Conservation (phyloP, 1,140 invertebrate species). For the Drosophila auraria region DNA sequence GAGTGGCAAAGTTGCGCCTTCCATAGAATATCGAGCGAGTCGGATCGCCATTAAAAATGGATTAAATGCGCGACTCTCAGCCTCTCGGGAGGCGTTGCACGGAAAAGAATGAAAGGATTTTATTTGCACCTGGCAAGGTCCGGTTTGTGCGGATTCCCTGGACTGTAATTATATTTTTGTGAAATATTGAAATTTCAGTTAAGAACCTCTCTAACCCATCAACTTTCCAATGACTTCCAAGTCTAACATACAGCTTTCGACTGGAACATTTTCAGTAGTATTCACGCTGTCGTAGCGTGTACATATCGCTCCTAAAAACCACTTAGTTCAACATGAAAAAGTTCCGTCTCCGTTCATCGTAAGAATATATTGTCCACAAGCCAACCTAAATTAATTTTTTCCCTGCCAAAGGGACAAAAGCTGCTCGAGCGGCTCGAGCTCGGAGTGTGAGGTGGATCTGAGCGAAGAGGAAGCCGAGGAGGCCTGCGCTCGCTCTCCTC, state of each 20-base stretch:
- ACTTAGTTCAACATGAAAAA: neutral
- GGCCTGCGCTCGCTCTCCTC: neutral
- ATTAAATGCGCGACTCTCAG: constrained; percentile 56
- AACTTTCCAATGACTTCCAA: neutral
- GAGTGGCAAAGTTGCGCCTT: constrained; percentile 67
- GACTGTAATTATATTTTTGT: neutral
- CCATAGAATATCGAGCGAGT: constrained; percentile 37
- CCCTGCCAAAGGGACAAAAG: too few species aligned
- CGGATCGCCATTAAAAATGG: constrained; percentile 70
- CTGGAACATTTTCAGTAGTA: neutral
- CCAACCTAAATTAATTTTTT: neutral
- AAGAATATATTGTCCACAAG: neutral
- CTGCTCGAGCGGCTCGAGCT: too few species aligned
- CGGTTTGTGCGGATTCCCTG: too few species aligned
- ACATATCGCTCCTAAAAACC: neutral
- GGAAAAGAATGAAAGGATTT: constrained; percentile 6
- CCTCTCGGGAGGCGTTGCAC: neutral
- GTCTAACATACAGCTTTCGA: neutral
- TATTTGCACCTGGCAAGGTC: constrained; percentile 22
- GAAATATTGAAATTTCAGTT: neutral
- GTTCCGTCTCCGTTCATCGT: neutral
- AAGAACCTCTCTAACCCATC: neutral
- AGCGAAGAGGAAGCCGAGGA: neutral
- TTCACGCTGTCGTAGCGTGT: neutral
- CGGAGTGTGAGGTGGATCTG: too few species aligned